phyloP scores from a whole-genome alignment of 2,113 vertebrate genomes.

The Rhineura floridana region DNA sequence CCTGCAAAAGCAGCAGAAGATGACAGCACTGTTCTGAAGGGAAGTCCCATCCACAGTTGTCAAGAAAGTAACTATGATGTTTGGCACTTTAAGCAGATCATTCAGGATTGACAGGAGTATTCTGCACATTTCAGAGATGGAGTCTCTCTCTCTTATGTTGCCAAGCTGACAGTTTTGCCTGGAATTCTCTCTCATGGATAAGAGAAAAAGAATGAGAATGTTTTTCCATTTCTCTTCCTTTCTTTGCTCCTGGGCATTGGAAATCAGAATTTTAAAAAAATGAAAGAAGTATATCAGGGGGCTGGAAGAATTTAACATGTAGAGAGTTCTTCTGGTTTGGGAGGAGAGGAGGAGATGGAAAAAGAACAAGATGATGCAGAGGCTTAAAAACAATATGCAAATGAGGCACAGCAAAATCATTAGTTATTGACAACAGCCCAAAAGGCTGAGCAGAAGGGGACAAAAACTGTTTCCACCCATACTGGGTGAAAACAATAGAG shows the following conservation, averaged over 20 bases:
- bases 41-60: conserved; percentile 30
- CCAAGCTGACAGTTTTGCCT: conserved; percentile 66
- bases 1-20: conserved; percentile 21
- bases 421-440: conserved; percentile 22
- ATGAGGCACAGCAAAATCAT: conserved; percentile 56
- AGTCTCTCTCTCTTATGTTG: conserved; percentile 48
- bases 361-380: conserved; percentile 62
- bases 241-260: conserved; percentile 69
- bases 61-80: conserved; percentile 13
- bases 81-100: conserved; percentile 24
- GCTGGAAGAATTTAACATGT: conserved; percentile 65
- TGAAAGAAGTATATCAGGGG: conserved; percentile 63
- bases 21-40: conserved; percentile 39
- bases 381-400: conserved; percentile 66
- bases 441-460: conserved; percentile 50
- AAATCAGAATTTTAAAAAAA: conserved; percentile 68
- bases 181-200: conserved; percentile 53
- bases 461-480: conserved; percentile 2
- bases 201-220: conserved; percentile 63
- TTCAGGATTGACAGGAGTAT: neutral
- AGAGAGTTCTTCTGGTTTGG: conserved; percentile 60
- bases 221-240: conserved; percentile 67
- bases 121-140: neutral
- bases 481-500: conserved; percentile 7
- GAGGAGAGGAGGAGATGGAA: conserved; percentile 15